Evolutionary conservation across 2,113 vertebrate species (phyloP), one percentile per base, ranked within the genome.

Genomic region (Baryphthengus martii): DNA sequence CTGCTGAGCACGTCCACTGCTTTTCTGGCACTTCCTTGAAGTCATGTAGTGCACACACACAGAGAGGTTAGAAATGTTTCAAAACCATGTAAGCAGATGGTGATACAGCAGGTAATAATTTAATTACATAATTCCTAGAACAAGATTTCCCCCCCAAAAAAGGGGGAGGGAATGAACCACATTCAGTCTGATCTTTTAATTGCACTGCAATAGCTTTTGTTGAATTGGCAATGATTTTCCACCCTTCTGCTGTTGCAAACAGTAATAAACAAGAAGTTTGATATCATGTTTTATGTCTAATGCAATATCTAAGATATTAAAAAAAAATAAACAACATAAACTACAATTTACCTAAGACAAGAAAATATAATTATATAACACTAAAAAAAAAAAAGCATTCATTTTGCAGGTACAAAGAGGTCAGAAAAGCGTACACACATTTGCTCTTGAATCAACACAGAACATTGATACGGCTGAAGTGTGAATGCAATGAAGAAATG

Each of bases 61-160:
- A 95, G 13, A 80, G 31, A 93, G 81, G 85, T 90, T 85, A 94
- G 53, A 92, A 95, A 95, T 25, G 3, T 87, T 97, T 96, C 81
- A 84, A 93, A 96, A 83, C 52, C 73, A 88, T 31, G 56, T 85
- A 96, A 98, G 76, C 97, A 98, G 98, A 98, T 98, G 97, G 97
- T 93, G 59, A 40, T 98, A 88, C 93, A 98, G 97, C 96, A 98
- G 97, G 97, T 97, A 97, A 96, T 97, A 96, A 97, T 97, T 97
- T 98, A 96, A 97, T 98, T 97, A 97, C 89, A 77, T 77, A 86
- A 56, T 39, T 95, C 58, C 66, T 92, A 96, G 93, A 94, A 95
- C 26, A 83, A 72, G 50, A 7, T 89, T 39, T 21, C 47, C 45
- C 14, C 47, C 47, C 11, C 42, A 70, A 79, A 66, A 45, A 35